Evolutionary conservation across 92 coral and sea anemone species (phyloP), one percentile per base, ranked within the genome.

Genomic region (Anthopleura xanthogrammica): DNA sequence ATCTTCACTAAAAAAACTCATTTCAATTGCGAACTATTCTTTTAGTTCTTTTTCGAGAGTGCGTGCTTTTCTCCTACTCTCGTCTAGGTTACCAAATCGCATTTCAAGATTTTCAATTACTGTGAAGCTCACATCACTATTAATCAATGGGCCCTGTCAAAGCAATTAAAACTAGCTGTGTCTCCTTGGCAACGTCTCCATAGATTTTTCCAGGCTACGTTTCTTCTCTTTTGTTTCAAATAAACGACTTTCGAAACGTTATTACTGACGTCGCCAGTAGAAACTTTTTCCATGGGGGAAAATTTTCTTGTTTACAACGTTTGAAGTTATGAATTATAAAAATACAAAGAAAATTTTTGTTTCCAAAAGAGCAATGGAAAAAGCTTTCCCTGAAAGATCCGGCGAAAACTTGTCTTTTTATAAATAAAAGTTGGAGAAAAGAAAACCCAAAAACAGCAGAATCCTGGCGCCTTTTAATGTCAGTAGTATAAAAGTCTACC

Each of bases 81-180:
- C 40, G 41, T 71, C 87, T 75, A 55, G 87, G 87, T 62, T 60
- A 84, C 87, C 75, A 48, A 76, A 64, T 52, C 58, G 72, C 65
- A 55, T 84, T 84, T 10, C 23, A 84, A 84, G 82, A 84, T 84
- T 84, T 46, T 81, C 79, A 84, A 84, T 84, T 84, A 84, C 40
- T 55, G 57, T 60, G 83, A 14, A 16, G 22, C 36, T 62, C 50
- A 52, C 52, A 71, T 10, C 6, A 79, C 72, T 19, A 68, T 68
- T 57, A 79, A 79, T 79, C 71, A 79, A 12, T 57, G 74, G 42
- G 12, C 36, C 74, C 17, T 68, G 74, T 36, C 74, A 68, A 12
- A 68, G 16, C 74, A 68, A 68, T 68, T 68, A 68, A 6, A 29
- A 29, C 74, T 68, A 68, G 74, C 24, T 68, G 4, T 9, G 74